Conservation (phyloP, 2,888 invertebrate genomes). For the Adelognathus sp. region DNA sequence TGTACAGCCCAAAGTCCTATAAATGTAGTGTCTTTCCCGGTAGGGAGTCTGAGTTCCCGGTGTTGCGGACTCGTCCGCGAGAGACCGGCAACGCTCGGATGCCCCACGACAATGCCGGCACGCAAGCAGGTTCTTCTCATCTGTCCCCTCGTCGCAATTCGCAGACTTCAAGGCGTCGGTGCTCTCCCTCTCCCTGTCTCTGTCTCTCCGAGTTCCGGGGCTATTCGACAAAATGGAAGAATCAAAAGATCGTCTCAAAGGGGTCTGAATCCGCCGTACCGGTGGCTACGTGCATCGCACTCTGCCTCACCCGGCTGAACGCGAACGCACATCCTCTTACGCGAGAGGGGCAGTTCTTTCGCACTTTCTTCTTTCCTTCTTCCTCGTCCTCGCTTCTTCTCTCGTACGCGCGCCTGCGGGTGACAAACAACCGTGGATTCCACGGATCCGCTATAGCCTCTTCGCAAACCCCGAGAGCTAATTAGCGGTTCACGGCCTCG, state of each 20-base stretch:
- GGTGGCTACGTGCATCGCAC: conserved; percentile 5
- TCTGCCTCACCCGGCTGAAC: neutral
- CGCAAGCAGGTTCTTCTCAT: conserved; percentile 26
- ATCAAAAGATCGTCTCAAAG: conserved; percentile 47
- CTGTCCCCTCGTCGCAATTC: conserved; percentile 64
- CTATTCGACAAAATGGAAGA: conserved; percentile 50
- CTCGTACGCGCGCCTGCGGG: conserved; percentile 60
- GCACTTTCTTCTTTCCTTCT: conserved; percentile 45
- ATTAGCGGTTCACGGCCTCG: conserved; percentile 75
- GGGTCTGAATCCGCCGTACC: neutral
- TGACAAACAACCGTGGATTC: conserved; percentile 77
- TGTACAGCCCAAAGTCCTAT: conserved; percentile 7
- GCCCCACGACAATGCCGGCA: conserved; percentile 49
- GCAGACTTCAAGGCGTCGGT: conserved; percentile 70
- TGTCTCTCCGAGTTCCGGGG: conserved; percentile 23
- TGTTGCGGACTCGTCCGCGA: conserved; percentile 37
- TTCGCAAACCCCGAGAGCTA: conserved; percentile 75
- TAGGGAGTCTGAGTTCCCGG: conserved; percentile 39
- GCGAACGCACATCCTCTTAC: conserved; percentile 16
- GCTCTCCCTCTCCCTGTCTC: neutral
- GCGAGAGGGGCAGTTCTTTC: conserved; percentile 43
- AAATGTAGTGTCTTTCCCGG: conserved; percentile 39
- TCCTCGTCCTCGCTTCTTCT: conserved; percentile 18
- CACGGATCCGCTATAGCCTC: conserved; percentile 71
- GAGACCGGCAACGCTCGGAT: conserved; percentile 46